Base-by-base conservation (phyloP, 2,113 vertebrate genomes). In the Tor tambroides region DNA sequence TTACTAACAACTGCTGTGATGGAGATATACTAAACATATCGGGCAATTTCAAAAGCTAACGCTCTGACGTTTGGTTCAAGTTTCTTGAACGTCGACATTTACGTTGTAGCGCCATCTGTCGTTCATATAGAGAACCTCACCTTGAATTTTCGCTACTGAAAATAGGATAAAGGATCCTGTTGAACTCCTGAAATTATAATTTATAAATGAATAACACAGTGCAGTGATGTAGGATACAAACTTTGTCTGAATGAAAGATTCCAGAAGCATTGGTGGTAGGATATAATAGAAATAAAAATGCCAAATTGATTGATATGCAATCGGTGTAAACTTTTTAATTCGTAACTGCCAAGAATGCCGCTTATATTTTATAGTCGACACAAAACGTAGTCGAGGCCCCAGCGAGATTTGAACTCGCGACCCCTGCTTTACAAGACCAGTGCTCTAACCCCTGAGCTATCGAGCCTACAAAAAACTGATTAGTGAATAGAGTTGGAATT, bases 401-500 rank as follows among this genome's bases (percentile, higher is more conserved):
- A 87, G 88, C 85, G 85, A 87, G 88, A 87, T 87, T 89, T 89
- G 88, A 89, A 89, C 88, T 89, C 88, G 88, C 85, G 88, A 94
- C 94, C 94, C 93, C 93, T 94, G 93, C 92, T 71, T 71, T 71
- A 71, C 67, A 71, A 71, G 67, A 71, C 32, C 67, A 71, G 67
- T 71, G 69, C 69, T 94, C 93, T 43, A 43, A 43, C 41, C 41
- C 41, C 41, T 43, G 41, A 43, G 41, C 41, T 94, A 72, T 72
- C 19, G 32, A 72, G 69, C 69, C 69, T 23, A 8, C 8, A 4
- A 0, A 11, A 2, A 1, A 2, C 0, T n/a, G n/a, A 1, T 0
- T 0, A 0, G 0, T 0, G 4, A 72, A 23, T 5, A 0, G 0
- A 1, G 0, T 23, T 72, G 2, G 19, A 41, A 72, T 72, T 72